Percentiles rank a stretch among this genome's conserved stretches.
phyloP scores from a whole-genome alignment of 2,113 vertebrate species.

The Tapirus terrestris region DNA sequence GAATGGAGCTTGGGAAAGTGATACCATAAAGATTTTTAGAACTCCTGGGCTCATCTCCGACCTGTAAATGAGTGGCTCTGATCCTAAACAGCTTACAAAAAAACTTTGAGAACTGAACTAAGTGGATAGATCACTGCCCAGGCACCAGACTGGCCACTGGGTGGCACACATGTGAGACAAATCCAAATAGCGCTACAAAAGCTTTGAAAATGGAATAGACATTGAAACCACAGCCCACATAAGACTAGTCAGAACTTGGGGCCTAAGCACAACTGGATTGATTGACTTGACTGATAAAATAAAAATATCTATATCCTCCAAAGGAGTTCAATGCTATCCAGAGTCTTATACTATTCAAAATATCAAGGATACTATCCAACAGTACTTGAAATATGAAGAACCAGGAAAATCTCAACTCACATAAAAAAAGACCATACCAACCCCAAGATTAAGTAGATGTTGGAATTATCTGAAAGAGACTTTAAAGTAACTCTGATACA shows the following conservation, averaged over 20 bases:
- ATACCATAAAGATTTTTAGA: background rate
- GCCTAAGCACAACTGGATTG: background rate
- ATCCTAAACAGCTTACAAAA: background rate
- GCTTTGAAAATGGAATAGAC: background rate
- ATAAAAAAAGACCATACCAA: background rate
- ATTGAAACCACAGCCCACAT: background rate
- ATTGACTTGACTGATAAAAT: background rate
- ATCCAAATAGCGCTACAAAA: background rate
- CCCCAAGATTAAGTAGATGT: background rate
- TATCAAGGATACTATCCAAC: background rate
- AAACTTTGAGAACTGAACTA: background rate
- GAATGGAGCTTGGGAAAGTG: background rate
- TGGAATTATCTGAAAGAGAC: background rate
- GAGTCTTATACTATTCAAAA: too few relatives aligned
- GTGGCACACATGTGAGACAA: background rate
- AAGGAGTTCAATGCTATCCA: too few relatives aligned
- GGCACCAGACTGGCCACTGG: background rate
- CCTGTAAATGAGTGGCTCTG: background rate
- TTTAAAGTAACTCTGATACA: background rate
- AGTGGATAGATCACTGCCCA: background rate
- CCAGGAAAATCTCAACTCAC: background rate
- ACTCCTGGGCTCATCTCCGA: background rate
- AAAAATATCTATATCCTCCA: too few relatives aligned
- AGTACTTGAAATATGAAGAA: background rate
- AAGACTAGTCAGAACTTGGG: background rate